phyloP scores from a whole-genome alignment of 2,888 invertebrate genomes.

The Ethmia dodecea region DNA sequence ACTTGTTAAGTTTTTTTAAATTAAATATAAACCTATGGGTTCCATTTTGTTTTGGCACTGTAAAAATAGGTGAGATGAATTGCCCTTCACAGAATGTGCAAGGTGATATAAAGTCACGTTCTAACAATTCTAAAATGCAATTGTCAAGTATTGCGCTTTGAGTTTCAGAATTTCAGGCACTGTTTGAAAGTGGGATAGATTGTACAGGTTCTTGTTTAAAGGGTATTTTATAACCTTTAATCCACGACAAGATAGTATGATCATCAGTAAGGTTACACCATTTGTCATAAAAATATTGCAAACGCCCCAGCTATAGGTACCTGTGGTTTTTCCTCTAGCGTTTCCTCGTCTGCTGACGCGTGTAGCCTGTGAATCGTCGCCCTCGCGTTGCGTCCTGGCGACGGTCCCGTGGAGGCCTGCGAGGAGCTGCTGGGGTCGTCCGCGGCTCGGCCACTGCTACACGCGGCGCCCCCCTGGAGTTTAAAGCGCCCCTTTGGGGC shows the following conservation, averaged over 20 bases:
- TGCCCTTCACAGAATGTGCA: constrained; percentile 10
- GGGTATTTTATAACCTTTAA: constrained; percentile 15
- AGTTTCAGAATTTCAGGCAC: no score
- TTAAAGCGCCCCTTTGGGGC: constrained; percentile 7
- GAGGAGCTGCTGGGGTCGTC: constrained; percentile 3
- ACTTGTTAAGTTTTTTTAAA: constrained; percentile 9
- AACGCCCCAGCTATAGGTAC: constrained; percentile 10
- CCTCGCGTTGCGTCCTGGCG: neutral
- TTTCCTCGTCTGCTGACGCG: constrained; percentile 4
- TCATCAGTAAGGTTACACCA: constrained; percentile 13
- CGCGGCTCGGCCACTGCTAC: constrained; percentile 7
- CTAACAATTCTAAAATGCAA: no score
- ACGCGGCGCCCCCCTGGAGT: constrained; percentile 11
- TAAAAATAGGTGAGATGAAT: constrained; percentile 16
- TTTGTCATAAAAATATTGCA: constrained; percentile 8
- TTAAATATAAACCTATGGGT: neutral
- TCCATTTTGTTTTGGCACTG: constrained; percentile 13
- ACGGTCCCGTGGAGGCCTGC: constrained; percentile 1
- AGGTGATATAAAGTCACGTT: constrained; percentile 9
- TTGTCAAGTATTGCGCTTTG: no score
- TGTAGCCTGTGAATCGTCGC: neutral
- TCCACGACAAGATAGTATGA: constrained; percentile 6
- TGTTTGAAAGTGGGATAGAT: neutral
- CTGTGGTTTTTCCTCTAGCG: constrained; percentile 2
- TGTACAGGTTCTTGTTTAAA: constrained; percentile 5